phyloP scores from a whole-genome alignment of 2,113 vertebrate genomes.

The Embiotoca jacksoni region DNA sequence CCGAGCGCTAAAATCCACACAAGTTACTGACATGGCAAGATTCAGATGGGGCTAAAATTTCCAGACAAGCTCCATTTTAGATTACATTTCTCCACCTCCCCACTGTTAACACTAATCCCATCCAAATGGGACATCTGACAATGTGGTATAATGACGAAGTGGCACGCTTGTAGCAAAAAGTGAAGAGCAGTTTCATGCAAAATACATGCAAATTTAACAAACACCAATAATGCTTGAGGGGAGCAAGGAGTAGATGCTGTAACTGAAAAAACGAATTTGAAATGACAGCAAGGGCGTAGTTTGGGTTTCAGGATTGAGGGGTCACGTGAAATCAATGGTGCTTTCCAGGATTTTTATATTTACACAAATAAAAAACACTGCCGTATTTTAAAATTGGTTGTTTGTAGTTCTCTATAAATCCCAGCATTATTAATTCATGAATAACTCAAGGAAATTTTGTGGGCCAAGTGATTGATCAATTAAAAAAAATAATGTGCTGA shows the following conservation, averaged over 20 bases:
- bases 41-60: slow-evolving; percentile 40
- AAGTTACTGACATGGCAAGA: slow-evolving; percentile 49
- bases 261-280: background rate
- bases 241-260: background rate
- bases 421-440: background rate
- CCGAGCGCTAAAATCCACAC: slow-evolving; percentile 24
- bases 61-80: slow-evolving; percentile 43
- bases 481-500: background rate
- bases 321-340: background rate
- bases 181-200: slow-evolving; percentile 11
- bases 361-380: background rate
- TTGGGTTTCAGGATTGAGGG: background rate
- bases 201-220: slow-evolving; percentile 41
- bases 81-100: background rate
- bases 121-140: slow-evolving; percentile 38
- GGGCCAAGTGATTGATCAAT: background rate
- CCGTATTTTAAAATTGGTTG: background rate
- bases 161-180: slow-evolving; percentile 35
- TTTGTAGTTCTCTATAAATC: background rate
- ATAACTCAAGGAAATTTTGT: too few species aligned
- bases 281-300: background rate
- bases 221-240: slow-evolving; percentile 12
- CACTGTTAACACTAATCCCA: slow-evolving; percentile 17
- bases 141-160: slow-evolving; percentile 24
- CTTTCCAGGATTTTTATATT: background rate